Conservation (phyloP, 2,888 invertebrate genomes). For the Empis livida region DNA sequence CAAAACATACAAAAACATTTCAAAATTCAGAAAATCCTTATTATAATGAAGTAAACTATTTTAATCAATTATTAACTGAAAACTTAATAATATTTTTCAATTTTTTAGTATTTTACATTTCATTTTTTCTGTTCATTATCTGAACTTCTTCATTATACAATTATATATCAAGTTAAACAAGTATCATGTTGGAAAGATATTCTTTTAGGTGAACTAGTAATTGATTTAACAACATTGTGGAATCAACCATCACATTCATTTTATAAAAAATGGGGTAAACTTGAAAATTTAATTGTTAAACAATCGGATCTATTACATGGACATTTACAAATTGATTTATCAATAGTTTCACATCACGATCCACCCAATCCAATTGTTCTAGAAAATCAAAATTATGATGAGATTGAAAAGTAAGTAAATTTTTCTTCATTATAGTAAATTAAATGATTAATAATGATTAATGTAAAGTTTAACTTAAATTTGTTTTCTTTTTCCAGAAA, state of each 20-base stretch:
- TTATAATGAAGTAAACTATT: conserved; percentile 49
- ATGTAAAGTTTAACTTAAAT: too few species aligned
- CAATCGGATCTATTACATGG: conserved; percentile 48
- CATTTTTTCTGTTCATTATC: conserved; percentile 45
- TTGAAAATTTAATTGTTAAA: conserved; percentile 45
- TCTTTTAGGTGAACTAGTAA: conserved; percentile 44
- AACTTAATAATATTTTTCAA: neutral
- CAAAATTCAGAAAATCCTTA: conserved; percentile 48
- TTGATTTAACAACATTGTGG: conserved; percentile 61
- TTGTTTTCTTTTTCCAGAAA: too few species aligned
- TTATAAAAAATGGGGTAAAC: conserved; percentile 74
- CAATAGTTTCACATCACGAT: conserved; percentile 57
- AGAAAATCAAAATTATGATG: conserved; percentile 44
- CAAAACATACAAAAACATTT: conserved; percentile 43
- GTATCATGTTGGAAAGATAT: conserved; percentile 36
- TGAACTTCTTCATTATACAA: conserved; percentile 42
- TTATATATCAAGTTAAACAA: conserved; percentile 48
- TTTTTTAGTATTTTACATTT: conserved; percentile 52
- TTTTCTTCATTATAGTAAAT: neutral
- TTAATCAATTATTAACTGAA: neutral
- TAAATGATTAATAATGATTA: too few species aligned
- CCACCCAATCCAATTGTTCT: conserved; percentile 29
- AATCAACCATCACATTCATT: conserved; percentile 65
- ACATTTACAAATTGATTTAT: conserved; percentile 69
- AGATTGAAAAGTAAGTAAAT: conserved; percentile 44